These are phyloP conservation scores for Scomber scombrus DNA, from an alignment of 2,113 vertebrate species.

Conservation along the genomic window DNA sequence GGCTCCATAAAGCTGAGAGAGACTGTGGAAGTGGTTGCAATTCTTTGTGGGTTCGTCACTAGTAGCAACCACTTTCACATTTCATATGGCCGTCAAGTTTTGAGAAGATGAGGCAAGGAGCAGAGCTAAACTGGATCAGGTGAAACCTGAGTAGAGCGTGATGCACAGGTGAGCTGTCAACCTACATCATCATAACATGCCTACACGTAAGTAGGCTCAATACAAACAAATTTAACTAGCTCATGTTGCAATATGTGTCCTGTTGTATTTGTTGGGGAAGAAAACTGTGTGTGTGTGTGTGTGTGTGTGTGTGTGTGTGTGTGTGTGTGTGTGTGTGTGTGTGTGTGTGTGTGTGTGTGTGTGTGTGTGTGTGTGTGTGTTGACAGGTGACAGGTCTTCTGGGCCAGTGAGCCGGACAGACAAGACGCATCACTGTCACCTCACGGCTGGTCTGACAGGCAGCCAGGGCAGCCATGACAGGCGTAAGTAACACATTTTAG, in stretches of 20 bases:
- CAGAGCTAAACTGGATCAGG: slow-evolving; percentile 12
- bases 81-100: neutral
- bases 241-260: neutral
- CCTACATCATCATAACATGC: slow-evolving; percentile 2
- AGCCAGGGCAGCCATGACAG: slow-evolving; percentile 72
- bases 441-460: slow-evolving; percentile 69
- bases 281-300: slow-evolving; percentile 1
- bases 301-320: slow-evolving; percentile 19
- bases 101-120: neutral
- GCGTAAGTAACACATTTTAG: slow-evolving; percentile 79
- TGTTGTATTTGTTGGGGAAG: neutral
- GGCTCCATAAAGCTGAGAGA: too few relatives aligned
- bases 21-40: neutral
- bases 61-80: too few relatives aligned
- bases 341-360: slow-evolving; percentile 16
- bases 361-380: slow-evolving; percentile 21
- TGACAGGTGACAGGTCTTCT: slow-evolving; percentile 79
- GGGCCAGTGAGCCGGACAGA: slow-evolving; percentile 73
- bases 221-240: slow-evolving; percentile 16
- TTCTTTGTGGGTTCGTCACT: too few relatives aligned
- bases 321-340: slow-evolving; percentile 29
- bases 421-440: slow-evolving; percentile 78
- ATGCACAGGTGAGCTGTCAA: slow-evolving; percentile 28
- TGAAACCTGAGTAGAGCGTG: neutral
- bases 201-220: neutral